phyloP scores from a whole-genome alignment of 2,113 vertebrate genomes.

The Furnarius figulus region DNA sequence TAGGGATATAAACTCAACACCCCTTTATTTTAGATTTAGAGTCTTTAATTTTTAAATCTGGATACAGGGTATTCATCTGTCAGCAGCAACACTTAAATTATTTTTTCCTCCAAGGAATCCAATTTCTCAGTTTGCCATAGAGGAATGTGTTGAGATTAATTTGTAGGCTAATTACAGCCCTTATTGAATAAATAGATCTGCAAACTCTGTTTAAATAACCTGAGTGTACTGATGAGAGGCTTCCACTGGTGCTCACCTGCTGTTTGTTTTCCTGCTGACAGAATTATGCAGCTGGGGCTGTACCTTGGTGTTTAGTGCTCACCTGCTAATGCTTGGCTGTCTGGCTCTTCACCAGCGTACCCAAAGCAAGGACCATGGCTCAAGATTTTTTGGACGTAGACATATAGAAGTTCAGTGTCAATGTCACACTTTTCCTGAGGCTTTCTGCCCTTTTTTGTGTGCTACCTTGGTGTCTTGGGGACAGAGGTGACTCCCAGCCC shows the following conservation, averaged over 20 bases:
- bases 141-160: constrained; percentile 34
- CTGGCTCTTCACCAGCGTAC: background rate
- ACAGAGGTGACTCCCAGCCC: background rate
- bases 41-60: background rate
- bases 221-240: background rate
- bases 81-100: background rate
- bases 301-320: background rate
- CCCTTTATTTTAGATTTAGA: background rate
- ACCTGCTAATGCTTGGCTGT: background rate
- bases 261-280: constrained; percentile 26
- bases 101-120: background rate
- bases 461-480: background rate
- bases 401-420: fast-evolving
- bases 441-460: background rate
- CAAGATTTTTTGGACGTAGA: background rate
- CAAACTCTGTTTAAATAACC: constrained; percentile 37
- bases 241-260: background rate
- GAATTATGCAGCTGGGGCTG: background rate
- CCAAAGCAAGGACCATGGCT: background rate
- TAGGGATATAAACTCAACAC: background rate
- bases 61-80: background rate
- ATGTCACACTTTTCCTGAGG: background rate
- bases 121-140: background rate
- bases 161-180: constrained; percentile 23
- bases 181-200: constrained; percentile 21